Evolutionary conservation across 2,113 vertebrate genomes (phyloP).

Genomic region (Strix uralensis): DNA sequence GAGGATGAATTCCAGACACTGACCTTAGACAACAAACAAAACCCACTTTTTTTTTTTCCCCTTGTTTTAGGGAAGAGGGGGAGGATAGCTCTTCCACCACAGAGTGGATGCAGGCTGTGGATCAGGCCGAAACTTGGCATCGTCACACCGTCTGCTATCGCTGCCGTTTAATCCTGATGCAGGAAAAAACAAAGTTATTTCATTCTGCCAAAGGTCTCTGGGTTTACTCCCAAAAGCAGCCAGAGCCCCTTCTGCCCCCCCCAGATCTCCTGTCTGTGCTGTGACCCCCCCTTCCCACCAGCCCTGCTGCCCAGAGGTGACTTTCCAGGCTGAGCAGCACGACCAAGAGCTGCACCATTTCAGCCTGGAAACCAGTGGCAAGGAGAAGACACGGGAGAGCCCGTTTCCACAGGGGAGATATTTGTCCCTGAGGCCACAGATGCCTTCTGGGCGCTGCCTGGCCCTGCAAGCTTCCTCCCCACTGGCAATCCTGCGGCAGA

Average conservation of each 20-base stretch:
- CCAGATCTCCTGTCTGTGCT: accelerated
- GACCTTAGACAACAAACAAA: neutral
- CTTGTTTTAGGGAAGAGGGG: neutral
- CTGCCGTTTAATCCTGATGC: accelerated
- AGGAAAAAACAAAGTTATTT: neutral
- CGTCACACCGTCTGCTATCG: accelerated
- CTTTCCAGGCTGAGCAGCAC: neutral
- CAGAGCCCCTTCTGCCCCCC: too few species aligned
- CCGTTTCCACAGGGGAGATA: neutral
- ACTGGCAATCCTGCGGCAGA: neutral
- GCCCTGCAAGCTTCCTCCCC: neutral
- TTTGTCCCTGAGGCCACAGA: neutral
- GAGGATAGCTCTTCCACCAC: neutral
- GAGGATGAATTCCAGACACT: slow-evolving; percentile 21
- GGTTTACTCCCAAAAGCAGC: neutral
- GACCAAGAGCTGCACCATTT: neutral
- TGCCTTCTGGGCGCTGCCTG: accelerated
- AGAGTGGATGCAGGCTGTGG: neutral
- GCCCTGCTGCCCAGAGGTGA: neutral
- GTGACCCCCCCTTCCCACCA: neutral
- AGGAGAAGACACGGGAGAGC: neutral
- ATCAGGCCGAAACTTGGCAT: neutral
- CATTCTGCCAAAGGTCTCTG: accelerated
- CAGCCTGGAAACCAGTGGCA: neutral
- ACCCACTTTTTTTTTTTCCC: neutral